Conservation (phyloP, 2,888 invertebrate species). For the Acleris sparsana region DNA sequence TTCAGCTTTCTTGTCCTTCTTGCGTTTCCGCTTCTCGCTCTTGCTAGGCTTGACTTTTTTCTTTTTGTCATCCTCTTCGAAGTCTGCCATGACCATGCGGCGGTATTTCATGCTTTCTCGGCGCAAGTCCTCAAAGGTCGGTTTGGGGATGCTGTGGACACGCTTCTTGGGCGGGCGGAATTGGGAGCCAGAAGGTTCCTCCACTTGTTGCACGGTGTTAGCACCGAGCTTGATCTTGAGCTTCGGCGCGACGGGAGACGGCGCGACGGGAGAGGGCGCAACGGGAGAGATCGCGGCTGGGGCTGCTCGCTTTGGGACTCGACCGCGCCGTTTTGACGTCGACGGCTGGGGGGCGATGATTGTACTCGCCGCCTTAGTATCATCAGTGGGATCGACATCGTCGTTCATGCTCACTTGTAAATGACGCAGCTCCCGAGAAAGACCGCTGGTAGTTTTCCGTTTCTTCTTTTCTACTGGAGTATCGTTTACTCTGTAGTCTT, state of each 20-base stretch:
- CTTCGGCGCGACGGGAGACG: conserved; percentile 84
- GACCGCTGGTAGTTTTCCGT: conserved; percentile 78
- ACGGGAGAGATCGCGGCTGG: conserved; percentile 54
- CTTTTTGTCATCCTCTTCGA: conserved; percentile 87
- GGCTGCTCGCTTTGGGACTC: conserved; percentile 41
- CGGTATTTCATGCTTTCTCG: conserved; percentile 95
- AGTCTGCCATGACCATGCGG: conserved; percentile 92
- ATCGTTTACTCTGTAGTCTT: conserved; percentile 89
- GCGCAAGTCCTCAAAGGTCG: conserved; percentile 90
- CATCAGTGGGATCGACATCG: conserved; percentile 75
- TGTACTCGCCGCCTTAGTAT: conserved; percentile 59
- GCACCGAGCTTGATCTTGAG: conserved; percentile 90
- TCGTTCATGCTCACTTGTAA: conserved; percentile 84
- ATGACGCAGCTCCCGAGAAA: conserved; percentile 85
- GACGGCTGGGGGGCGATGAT: not conserved
- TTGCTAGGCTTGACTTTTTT: conserved; percentile 72
- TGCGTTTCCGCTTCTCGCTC: conserved; percentile 74
- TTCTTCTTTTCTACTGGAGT: conserved; percentile 88
- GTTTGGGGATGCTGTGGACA: conserved; percentile 84
- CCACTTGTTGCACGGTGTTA: conserved; percentile 81
- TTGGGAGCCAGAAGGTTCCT: conserved; percentile 76
- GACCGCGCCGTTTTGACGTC: conserved; percentile 61
- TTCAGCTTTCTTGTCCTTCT: conserved; percentile 82
- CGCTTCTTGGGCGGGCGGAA: conserved; percentile 93
- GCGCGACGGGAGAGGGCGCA: conserved; percentile 67